Evolutionary conservation across 2,797 vertebrate species (phyloP).

Genomic region (Typhlichthys eigenmanni): DNA sequence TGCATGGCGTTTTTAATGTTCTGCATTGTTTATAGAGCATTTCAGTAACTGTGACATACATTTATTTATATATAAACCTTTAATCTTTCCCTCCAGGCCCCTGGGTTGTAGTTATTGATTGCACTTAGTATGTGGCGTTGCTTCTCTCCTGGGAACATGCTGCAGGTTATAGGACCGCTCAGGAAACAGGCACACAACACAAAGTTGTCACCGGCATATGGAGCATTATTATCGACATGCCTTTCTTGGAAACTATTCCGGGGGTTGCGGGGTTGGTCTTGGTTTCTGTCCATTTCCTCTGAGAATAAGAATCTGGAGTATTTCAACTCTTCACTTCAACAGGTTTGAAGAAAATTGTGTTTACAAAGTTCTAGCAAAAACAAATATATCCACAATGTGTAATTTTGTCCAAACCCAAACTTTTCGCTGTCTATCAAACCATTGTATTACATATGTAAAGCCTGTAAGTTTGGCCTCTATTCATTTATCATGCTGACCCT

Average conservation of each 20-base stretch:
- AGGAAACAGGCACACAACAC: background rate
- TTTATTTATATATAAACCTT: too few relatives aligned
- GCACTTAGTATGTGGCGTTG: too few relatives aligned
- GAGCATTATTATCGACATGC: conserved; percentile 2
- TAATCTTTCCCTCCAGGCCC: too few relatives aligned
- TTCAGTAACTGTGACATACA: too few relatives aligned
- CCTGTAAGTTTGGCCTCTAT: conserved; percentile 12
- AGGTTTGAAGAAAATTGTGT: too few relatives aligned
- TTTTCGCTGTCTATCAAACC: background rate
- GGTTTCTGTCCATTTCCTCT: background rate
- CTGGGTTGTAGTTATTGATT: too few relatives aligned
- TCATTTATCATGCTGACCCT: conserved; percentile 22
- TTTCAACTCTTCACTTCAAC: too few relatives aligned
- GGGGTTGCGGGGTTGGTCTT: background rate
- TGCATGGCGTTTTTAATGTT: too few relatives aligned
- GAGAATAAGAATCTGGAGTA: too few relatives aligned
- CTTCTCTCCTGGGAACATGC: too few relatives aligned
- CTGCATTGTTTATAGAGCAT: too few relatives aligned
- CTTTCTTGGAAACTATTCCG: conserved; percentile 1
- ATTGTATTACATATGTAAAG: background rate
- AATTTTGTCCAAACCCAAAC: background rate
- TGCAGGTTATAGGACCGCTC: background rate
- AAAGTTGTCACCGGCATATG: conserved; percentile 29
- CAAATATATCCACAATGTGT: background rate
- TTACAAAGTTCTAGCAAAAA: background rate